These are phyloP conservation scores for Corydoras sp. DNA, from an alignment of 2,113 vertebrate species.

Conservation along the genomic window DNA sequence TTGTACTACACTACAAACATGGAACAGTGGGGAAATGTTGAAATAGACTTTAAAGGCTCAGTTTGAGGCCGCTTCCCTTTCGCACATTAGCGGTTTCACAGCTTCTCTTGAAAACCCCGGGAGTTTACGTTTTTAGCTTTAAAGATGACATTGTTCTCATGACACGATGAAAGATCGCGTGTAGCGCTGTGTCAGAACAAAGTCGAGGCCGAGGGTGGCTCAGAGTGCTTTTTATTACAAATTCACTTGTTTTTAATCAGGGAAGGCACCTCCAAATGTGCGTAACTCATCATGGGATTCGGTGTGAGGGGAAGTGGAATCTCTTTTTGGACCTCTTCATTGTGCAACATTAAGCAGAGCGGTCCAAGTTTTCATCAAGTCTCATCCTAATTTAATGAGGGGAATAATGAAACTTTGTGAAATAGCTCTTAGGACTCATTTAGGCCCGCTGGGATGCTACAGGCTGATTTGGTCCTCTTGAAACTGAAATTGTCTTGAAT, in stretches of 20 bases:
- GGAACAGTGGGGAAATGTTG: conserved; percentile 51
- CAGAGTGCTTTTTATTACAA: not conserved
- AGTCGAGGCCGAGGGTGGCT: not conserved
- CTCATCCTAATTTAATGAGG: conserved; percentile 37
- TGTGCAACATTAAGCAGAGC: conserved; percentile 17
- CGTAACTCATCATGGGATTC: not conserved
- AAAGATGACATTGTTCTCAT: not conserved
- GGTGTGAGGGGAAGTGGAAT: not conserved
- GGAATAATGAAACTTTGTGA: conserved; percentile 35
- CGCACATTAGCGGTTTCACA: conserved; percentile 17
- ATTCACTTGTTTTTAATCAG: not conserved
- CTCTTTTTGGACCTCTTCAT: conserved; percentile 11
- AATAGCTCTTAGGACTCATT: conserved; percentile 17
- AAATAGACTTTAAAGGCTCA: conserved; percentile 8
- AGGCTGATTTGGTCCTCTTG: conserved; percentile 21
- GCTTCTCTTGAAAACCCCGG: conserved; percentile 11
- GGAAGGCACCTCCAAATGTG: not conserved
- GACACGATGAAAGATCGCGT: not conserved
- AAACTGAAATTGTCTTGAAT: conserved; percentile 8
- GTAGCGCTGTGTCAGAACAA: conserved; percentile 6
- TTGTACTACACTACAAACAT: conserved; percentile 33
- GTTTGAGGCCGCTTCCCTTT: conserved; percentile 2
- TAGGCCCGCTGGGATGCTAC: conserved; percentile 7
- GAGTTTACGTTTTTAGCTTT: conserved; percentile 17
- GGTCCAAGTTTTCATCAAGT: conserved; percentile 18